A percentile compares a stretch with the other conserved stretches of the same genome.
Evolutionary conservation across 2,113 vertebrate species (phyloP).

Genomic region (Menura novaehollandiae): DNA sequence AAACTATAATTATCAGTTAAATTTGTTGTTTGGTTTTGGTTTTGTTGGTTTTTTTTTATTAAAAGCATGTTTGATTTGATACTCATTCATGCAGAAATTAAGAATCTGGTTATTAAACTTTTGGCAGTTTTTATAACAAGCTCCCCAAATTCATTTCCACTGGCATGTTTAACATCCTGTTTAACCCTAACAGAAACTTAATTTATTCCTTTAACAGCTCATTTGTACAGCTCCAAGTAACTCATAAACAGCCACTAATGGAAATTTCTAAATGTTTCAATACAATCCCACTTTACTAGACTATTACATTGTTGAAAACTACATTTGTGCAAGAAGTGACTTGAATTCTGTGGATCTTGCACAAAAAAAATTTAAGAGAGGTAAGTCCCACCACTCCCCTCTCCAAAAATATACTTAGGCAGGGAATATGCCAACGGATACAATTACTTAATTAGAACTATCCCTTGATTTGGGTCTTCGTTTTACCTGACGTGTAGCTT

Average conservation of each 20-base stretch:
- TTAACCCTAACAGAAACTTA: slow-evolving; percentile 40
- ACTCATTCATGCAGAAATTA: not conserved
- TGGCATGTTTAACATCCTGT: not conserved
- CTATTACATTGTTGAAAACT: not conserved
- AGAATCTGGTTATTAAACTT: not conserved
- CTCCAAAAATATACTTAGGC: not conserved
- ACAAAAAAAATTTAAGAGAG: slow-evolving; percentile 8
- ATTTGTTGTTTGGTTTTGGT: not conserved
- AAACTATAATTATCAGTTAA: not conserved
- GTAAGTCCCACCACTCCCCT: not conserved
- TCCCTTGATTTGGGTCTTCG: slow-evolving; percentile 35
- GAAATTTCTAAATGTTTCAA: slow-evolving; percentile 15
- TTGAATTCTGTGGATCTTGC: not conserved
- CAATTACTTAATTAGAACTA: slow-evolving; percentile 52
- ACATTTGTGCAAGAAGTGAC: not conserved
- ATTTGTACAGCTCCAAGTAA: not conserved
- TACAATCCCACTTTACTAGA: slow-evolving; percentile 9
- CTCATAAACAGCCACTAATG: slow-evolving; percentile 8
- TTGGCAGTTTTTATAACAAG: not conserved
- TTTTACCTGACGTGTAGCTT: slow-evolving; percentile 34
- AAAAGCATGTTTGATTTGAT: not conserved
- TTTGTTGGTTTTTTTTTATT: not conserved
- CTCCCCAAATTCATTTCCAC: slow-evolving; percentile 17
- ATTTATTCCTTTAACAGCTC: slow-evolving; percentile 22
- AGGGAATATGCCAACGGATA: slow-evolving; percentile 24